Percentiles rank a stretch among this genome's conserved stretches.
These are phyloP conservation scores for Pristionchus entomophagus DNA, from an alignment of 2,888 invertebrate genomes.

Conservation along the genomic window DNA sequence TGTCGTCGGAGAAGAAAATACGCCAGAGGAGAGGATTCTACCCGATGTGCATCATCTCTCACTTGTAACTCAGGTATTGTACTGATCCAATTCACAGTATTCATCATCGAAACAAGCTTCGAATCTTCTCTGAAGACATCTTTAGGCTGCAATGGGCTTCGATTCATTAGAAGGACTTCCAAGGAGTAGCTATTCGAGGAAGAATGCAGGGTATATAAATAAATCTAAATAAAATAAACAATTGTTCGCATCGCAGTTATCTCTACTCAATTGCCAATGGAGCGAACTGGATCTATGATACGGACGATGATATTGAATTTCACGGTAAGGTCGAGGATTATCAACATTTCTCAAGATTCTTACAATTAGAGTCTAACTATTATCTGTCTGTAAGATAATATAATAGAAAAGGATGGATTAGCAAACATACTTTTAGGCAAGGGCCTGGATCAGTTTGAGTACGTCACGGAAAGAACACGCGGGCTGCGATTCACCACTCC, in stretches of 20 bases:
- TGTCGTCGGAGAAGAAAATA: slow-evolving; percentile 53
- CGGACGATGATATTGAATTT: slow-evolving; percentile 56
- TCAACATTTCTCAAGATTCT: neutral
- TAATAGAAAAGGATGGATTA: neutral
- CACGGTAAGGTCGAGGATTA: slow-evolving; percentile 37
- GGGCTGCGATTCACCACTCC: neutral
- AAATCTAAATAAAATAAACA: no score
- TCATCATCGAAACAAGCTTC: no score
- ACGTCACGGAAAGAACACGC: neutral
- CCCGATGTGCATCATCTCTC: slow-evolving; percentile 49
- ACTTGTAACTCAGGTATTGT: slow-evolving; percentile 47
- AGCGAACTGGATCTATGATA: slow-evolving; percentile 59
- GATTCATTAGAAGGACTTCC: slow-evolving; percentile 36
- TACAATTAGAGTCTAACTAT: neutral
- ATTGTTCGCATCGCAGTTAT: slow-evolving; percentile 50
- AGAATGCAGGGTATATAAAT: slow-evolving; percentile 50
- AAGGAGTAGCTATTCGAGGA: slow-evolving; percentile 51
- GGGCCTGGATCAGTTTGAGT: slow-evolving; percentile 58
- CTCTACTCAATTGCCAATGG: slow-evolving; percentile 57
- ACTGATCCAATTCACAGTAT: no score
- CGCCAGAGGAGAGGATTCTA: slow-evolving; percentile 49
- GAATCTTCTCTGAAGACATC: neutral
- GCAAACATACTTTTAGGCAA: slow-evolving; percentile 38
- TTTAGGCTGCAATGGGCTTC: neutral
- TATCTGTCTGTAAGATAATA: neutral